Base-by-base conservation (phyloP, 2,113 vertebrate genomes). In the Hypomesus transpacificus region DNA sequence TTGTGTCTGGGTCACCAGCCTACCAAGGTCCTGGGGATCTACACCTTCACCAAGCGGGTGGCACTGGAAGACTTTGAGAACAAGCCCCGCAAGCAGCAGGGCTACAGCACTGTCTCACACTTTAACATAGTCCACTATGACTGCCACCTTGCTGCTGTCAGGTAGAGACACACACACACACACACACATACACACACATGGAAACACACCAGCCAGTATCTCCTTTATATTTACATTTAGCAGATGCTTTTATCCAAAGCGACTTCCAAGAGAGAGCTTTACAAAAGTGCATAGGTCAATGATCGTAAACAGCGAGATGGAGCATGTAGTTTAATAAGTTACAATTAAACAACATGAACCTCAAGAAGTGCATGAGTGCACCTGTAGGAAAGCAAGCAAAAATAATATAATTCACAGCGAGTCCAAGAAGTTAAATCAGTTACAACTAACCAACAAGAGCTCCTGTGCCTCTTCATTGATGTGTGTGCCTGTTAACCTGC, bases 91-190 rank as follows among this genome's bases (percentile, higher is more conserved):
- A 99, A 99, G 52, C 97, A 98, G 70, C 96, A 98, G 80, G 97
- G 96, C 54, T 99, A 98, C 90, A 99, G 97, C 92, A 99, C 97
- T 0, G 97, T 99, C 76, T 99, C 96, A 11, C 97, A 99, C 91
- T 99, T 99, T 93, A 99, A 99, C 92, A 98, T 99, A n/a, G 96
- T 99, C 86, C 97, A 99, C 88, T 99, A 98, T 0, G 96, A 99
- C 77, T 98, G 97, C 75, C 97, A 99, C 84, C 91, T 99, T 59
- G 97, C 97, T 22, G 96, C 97, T 1, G 97, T 99, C 76, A 94
- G 97, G 96, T 99, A 86, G 0, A 66, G 17, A 14, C 28, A 4
- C n/a, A 52, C 39, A 34, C 61, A 1, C 11, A 11, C 22, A 11
- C 24, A 34, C 14, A 64, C 67, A 53, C 18, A 14, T 24, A 3